phyloP scores from a whole-genome alignment of 2,113 vertebrate species.

The Elephas maximus region DNA sequence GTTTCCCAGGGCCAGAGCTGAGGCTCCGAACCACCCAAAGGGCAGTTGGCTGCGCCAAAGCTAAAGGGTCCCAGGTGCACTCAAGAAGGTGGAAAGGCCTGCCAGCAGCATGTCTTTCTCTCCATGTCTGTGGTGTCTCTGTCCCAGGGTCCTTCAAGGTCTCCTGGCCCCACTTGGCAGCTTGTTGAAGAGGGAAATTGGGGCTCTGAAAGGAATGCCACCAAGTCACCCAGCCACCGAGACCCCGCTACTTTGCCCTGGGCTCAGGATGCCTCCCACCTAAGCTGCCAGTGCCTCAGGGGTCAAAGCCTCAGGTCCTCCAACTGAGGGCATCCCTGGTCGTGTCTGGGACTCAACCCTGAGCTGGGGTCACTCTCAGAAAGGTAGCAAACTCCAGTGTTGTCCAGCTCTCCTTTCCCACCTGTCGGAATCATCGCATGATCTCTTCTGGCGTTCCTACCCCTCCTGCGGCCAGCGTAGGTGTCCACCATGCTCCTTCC shows the following conservation, averaged over 20 bases:
- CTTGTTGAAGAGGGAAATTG: neutral
- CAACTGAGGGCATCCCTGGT: no score
- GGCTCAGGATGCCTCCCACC: neutral
- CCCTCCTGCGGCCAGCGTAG: no score
- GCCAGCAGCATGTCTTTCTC: neutral
- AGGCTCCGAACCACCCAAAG: neutral
- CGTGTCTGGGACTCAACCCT: no score
- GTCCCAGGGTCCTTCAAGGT: neutral
- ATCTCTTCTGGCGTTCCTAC: no score
- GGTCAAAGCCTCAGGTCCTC: neutral
- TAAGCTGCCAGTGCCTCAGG: neutral
- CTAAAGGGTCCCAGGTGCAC: rapidly evolving
- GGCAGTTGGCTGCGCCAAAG: neutral
- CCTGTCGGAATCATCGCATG: rapidly evolving
- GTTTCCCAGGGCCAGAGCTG: neutral
- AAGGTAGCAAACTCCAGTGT: rapidly evolving
- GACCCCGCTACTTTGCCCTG: neutral
- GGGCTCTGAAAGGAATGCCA: neutral
- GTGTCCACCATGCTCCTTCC: no score
- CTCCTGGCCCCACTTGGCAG: neutral
- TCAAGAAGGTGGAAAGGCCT: rapidly evolving
- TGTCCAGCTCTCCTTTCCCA: rapidly evolving
- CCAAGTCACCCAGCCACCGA: neutral
- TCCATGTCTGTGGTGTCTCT: neutral
- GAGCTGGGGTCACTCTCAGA: rapidly evolving